These are phyloP conservation scores for Lamellibrachia satsuma DNA, from an alignment of 2,888 invertebrate genomes.

Conservation along the genomic window DNA sequence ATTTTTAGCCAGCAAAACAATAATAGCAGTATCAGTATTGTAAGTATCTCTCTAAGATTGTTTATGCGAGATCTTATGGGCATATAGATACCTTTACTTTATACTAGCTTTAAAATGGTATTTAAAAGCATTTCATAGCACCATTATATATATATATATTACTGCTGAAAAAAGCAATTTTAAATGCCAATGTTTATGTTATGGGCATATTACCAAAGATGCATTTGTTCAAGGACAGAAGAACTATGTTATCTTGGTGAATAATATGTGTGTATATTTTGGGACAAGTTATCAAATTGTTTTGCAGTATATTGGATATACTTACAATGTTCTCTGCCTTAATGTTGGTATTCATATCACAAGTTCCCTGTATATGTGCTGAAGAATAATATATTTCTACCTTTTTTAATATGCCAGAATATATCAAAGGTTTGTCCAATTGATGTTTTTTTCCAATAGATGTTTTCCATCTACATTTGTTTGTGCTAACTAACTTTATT, in stretches of 20 bases:
- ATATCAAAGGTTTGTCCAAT: background rate
- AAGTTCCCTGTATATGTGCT: background rate
- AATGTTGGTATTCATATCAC: background rate
- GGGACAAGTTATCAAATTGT: background rate
- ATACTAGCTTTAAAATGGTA: background rate
- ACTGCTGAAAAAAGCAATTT: background rate
- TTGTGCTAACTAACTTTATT: background rate
- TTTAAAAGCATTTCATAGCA: background rate
- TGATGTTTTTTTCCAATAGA: background rate
- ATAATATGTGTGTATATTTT: background rate
- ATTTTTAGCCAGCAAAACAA: background rate
- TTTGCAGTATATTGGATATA: background rate
- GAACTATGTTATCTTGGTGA: background rate
- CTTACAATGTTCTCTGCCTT: background rate
- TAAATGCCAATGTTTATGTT: background rate
- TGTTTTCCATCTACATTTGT: background rate
- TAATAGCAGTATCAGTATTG: background rate
- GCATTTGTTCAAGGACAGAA: background rate
- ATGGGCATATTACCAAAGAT: background rate
- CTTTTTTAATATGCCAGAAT: background rate
- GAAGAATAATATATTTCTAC: slow-evolving; percentile 6
- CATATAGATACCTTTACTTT: too few species aligned
- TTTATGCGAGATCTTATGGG: background rate
- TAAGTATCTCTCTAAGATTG: background rate
- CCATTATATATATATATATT: background rate